Evolutionary conservation across 2,888 invertebrate species (phyloP).

Genomic region (Hedya salicella): DNA sequence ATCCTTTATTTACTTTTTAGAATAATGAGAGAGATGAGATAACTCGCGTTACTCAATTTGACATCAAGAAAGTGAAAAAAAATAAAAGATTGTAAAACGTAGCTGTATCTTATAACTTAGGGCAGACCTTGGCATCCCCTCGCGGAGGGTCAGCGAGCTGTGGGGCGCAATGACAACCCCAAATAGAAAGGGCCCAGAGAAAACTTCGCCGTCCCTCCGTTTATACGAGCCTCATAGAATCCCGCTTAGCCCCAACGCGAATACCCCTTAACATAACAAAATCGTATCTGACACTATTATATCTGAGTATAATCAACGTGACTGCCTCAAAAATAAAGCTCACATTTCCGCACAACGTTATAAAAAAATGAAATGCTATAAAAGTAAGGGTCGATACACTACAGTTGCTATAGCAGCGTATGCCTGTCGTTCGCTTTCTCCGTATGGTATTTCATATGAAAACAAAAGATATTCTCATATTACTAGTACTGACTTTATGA

Average conservation of each 20-base stretch:
- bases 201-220: slow-evolving; percentile 31
- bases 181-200: slow-evolving; percentile 73
- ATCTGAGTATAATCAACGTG: neutral
- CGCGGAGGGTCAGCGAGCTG: slow-evolving; percentile 68
- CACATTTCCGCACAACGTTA: neutral
- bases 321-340: neutral
- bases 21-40: too few species aligned
- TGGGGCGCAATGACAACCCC: slow-evolving; percentile 78
- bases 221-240: slow-evolving; percentile 73
- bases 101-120: slow-evolving; percentile 57
- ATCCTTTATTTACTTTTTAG: too few species aligned
- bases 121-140: slow-evolving; percentile 54
- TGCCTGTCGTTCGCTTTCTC: slow-evolving; percentile 29
- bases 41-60: too few species aligned
- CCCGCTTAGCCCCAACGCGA: slow-evolving; percentile 61
- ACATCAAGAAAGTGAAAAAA: neutral
- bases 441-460: slow-evolving; percentile 40
- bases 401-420: slow-evolving; percentile 25
- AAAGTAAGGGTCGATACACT: neutral
- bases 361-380: neutral
- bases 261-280: slow-evolving; percentile 2
- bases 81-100: neutral
- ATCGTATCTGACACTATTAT: neutral
- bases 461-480: slow-evolving; percentile 42
- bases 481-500: slow-evolving; percentile 38